Conservation (phyloP, 2,113 vertebrate species). For the Oxyruncus cristatus region DNA sequence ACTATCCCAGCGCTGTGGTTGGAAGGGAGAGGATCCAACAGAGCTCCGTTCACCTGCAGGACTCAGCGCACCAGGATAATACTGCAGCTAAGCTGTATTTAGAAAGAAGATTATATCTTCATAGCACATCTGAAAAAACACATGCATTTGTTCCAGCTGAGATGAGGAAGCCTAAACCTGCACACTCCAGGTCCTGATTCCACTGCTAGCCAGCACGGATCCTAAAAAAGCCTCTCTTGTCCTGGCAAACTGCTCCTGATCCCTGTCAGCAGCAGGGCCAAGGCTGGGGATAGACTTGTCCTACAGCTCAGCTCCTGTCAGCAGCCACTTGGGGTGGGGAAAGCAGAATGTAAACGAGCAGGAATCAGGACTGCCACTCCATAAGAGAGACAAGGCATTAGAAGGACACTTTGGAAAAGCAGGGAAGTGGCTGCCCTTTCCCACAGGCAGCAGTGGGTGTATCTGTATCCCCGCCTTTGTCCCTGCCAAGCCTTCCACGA, state of each 20-base stretch:
- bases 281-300: background rate
- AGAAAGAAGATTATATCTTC: background rate
- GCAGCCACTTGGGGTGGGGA: background rate
- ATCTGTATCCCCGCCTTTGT: background rate
- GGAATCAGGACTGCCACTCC: background rate
- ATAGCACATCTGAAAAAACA: accelerated
- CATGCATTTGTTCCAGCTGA: accelerated
- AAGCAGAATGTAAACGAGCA: accelerated
- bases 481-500: accelerated
- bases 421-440: background rate
- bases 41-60: background rate
- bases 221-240: background rate
- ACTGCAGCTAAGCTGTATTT: background rate
- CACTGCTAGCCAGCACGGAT: background rate
- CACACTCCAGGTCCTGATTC: background rate
- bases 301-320: background rate
- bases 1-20: background rate
- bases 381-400: background rate
- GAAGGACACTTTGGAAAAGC: background rate
- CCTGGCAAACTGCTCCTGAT: background rate
- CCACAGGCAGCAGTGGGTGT: background rate
- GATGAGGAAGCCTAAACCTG: background rate
- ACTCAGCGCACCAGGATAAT: background rate
- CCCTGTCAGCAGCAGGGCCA: background rate
- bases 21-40: background rate